Evolutionary conservation across 2,113 vertebrate species (phyloP).

Genomic region (Lagopus leucura): DNA sequence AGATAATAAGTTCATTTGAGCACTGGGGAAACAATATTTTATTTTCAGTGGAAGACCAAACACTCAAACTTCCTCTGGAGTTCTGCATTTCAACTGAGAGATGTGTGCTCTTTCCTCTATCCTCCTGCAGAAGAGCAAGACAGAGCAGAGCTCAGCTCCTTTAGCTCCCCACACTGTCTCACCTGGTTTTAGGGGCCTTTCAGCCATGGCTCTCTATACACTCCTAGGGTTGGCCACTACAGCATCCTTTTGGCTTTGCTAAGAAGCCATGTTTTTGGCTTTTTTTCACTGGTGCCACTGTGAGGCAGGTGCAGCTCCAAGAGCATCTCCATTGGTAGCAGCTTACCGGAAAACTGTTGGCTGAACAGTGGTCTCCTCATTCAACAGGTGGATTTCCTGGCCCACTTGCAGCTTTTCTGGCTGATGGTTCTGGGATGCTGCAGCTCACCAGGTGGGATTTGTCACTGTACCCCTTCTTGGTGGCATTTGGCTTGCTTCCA

Average conservation of each 20-base stretch:
- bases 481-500: neutral
- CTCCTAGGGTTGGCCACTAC: fast-evolving
- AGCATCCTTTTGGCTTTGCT: neutral
- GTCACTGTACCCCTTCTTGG: neutral
- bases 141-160: neutral
- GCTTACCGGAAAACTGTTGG: fast-evolving
- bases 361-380: neutral
- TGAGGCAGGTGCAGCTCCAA: neutral
- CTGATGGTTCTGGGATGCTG: neutral
- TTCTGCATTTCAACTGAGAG: neutral
- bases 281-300: neutral
- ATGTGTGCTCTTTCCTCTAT: neutral
- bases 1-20: neutral
- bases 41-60: neutral
- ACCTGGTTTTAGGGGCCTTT: neutral
- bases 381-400: neutral
- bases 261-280: neutral
- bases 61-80: neutral
- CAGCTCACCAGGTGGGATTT: neutral
- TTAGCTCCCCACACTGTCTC: neutral
- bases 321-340: fast-evolving
- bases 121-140: neutral
- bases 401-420: neutral
- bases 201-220: fast-evolving
- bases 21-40: neutral